Conservation (phyloP, 2,797 vertebrate genomes). For the Poecilia velifera region DNA sequence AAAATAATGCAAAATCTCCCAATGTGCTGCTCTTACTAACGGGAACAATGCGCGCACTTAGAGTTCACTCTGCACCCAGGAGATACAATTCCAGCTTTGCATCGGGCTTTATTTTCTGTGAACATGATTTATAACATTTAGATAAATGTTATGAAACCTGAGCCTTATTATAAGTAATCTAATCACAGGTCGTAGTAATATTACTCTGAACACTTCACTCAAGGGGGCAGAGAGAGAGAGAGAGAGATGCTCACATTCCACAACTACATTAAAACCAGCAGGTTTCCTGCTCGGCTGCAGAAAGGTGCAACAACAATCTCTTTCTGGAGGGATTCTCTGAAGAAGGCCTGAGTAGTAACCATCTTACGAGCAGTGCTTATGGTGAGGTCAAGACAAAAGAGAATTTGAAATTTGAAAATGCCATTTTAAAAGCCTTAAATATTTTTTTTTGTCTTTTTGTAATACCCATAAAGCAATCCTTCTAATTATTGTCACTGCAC, state of each 20-base stretch:
- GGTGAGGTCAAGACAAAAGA: neutral
- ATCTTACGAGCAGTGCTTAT: neutral
- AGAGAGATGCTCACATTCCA: neutral
- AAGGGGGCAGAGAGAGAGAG: neutral
- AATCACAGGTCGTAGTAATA: neutral
- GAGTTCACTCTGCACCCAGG: neutral
- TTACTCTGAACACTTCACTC: neutral
- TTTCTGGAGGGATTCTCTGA: neutral
- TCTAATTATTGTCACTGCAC: neutral
- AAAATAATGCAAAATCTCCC: neutral
- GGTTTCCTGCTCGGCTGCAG: neutral
- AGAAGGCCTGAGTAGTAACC: neutral
- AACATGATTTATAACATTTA: neutral
- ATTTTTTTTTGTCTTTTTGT: too few relatives aligned
- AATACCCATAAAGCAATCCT: neutral
- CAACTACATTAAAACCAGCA: neutral
- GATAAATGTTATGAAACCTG: neutral
- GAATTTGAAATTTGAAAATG: too few relatives aligned
- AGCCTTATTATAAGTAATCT: conserved; percentile 6
- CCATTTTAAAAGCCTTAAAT: too few relatives aligned
- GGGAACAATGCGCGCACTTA: neutral
- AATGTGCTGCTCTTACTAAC: neutral
- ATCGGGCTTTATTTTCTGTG: neutral
- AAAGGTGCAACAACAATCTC: neutral
- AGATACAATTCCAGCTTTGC: neutral